Evolutionary conservation across 2,797 vertebrate species (phyloP).

Genomic region (Mormyrus proboscirostris): DNA sequence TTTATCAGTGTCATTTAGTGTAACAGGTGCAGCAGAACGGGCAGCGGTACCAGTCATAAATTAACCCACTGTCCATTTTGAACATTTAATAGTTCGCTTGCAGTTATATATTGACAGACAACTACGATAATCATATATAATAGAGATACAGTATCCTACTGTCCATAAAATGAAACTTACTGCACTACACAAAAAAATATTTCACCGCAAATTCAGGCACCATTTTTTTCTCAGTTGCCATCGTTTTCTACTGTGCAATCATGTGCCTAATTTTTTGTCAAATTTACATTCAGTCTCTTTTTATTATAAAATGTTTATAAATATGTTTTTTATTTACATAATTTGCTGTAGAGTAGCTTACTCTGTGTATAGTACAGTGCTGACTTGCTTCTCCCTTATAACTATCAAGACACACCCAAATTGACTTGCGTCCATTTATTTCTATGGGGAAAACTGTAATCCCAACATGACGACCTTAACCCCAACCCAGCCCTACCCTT

Average conservation of each 20-base stretch:
- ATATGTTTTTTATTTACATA: not conserved
- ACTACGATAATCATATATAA: not conserved
- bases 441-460: no score
- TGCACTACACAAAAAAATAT: not conserved
- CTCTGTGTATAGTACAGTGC: not conserved
- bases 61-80: not conserved
- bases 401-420: not conserved
- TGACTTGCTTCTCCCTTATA: not conserved
- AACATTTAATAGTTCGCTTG: not conserved
- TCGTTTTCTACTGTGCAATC: not conserved
- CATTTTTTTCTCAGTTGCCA: not conserved
- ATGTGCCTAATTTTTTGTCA: not conserved
- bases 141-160: not conserved
- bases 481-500: no score
- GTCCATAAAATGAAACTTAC: not conserved
- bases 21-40: not conserved
- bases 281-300: not conserved
- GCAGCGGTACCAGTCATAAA: not conserved
- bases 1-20: not conserved
- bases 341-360: not conserved
- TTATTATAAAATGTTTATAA: not conserved
- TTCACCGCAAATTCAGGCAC: not conserved
- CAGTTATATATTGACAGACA: not conserved
- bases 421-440: not conserved
- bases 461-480: no score